These are phyloP conservation scores for Aphelinus atriplicis DNA, from an alignment of 1,140 invertebrate genomes.

Conservation along the genomic window DNA sequence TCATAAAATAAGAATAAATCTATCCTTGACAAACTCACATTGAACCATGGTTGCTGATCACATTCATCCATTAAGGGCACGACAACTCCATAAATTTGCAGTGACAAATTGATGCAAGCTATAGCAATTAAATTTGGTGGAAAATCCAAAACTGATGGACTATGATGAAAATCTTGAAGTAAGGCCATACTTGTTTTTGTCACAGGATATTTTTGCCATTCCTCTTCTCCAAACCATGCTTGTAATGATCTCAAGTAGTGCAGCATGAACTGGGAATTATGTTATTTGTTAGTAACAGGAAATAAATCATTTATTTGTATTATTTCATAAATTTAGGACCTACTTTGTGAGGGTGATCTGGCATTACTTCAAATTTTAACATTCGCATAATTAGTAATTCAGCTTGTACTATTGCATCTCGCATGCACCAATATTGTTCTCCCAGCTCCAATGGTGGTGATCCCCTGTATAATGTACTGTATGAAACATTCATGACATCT, in stretches of 20 bases:
- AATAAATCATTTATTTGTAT: no score
- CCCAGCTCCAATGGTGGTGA: slow-evolving; percentile 84
- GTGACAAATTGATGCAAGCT: slow-evolving; percentile 82
- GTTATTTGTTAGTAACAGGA: background rate
- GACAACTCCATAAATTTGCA: slow-evolving; percentile 85
- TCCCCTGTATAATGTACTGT: slow-evolving; percentile 83
- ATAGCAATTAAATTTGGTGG: slow-evolving; percentile 86
- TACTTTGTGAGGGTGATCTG: slow-evolving; percentile 85
- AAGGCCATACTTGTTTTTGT: slow-evolving; percentile 84
- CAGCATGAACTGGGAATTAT: slow-evolving; percentile 75
- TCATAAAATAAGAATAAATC: slow-evolving; percentile 1
- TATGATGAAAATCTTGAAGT: slow-evolving; percentile 91
- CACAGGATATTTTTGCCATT: slow-evolving; percentile 80
- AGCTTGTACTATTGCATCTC: slow-evolving; percentile 89
- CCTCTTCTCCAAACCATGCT: slow-evolving; percentile 82
- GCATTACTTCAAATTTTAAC: slow-evolving; percentile 85
- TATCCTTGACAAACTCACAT: slow-evolving; percentile 65
- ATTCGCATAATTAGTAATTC: slow-evolving; percentile 88
- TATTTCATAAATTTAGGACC: no score
- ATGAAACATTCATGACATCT: slow-evolving; percentile 90
- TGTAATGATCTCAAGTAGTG: slow-evolving; percentile 89
- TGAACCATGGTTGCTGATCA: slow-evolving; percentile 78
- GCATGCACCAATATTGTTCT: slow-evolving; percentile 90
- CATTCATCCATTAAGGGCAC: slow-evolving; percentile 82
- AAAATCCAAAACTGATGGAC: slow-evolving; percentile 80